Evolutionary conservation across 2,113 vertebrate genomes (phyloP), one percentile per base, ranked within the genome.

Genomic region (Aramus guarauna): DNA sequence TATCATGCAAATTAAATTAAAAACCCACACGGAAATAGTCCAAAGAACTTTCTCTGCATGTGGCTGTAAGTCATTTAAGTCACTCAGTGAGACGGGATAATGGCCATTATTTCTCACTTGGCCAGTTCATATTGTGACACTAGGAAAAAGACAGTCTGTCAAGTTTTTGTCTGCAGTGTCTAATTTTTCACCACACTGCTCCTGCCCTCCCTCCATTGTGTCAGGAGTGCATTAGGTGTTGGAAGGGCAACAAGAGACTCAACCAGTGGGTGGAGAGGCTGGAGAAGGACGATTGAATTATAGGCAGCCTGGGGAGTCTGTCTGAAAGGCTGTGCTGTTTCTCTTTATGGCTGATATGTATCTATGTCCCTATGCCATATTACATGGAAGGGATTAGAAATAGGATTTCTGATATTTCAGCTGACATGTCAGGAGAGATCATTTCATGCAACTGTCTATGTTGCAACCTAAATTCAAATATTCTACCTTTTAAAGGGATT

Each of bases 71-170:
- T 95, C 96, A 95, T 94, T 97, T 89, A 94, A 97, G 78, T 94
- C 58, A 85, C 86, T 85, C 91, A 94, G 95, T 95, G 97, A 97
- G 92, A 86, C 1, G 3, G 95, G 91, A 97, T 96, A 98, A 97
- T 96, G 94, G 83, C 79, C 90, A 97, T 95, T 81, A 74, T 90
- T 98, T 98, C 92, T 98, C 97, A 98, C 95, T 97, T 93, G 96
- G 94, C 79, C 96, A 97, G 97, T 97, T 98, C 96, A 95, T 96
- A 97, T 97, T 98, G 96, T 96, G 76, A 86, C 93, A 91, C 58
- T 48, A 15, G 80, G 90, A 96, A 91, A 94, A 95, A 97, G 94
- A 94, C 58, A 93, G 82, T 90, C 91, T 96, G 95, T 97, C 89
- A 90, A 91, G 97, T 90, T 97, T 96, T 93, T 97, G 96, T 96